These are phyloP conservation scores for Helarctos malayanus DNA, from an alignment of 2,797 vertebrate species.

Conservation along the genomic window DNA sequence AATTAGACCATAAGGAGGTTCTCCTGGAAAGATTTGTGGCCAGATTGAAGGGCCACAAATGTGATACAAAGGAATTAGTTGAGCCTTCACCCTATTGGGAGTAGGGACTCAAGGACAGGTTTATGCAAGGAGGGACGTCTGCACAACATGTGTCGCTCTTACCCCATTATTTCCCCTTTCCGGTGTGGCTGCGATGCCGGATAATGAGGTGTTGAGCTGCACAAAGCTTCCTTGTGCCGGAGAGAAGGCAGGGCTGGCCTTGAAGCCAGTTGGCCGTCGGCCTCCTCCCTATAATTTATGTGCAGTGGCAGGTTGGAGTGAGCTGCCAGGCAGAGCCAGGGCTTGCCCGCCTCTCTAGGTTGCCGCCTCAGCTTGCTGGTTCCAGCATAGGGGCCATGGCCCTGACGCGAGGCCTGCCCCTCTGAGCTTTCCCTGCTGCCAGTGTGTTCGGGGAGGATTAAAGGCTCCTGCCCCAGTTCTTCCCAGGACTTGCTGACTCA, in stretches of 20 bases:
- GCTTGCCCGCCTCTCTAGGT: conserved; percentile 62
- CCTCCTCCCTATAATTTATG: conserved; percentile 80
- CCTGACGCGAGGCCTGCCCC: conserved; percentile 2
- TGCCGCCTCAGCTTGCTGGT: conserved; percentile 64
- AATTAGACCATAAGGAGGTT: conserved; percentile 35
- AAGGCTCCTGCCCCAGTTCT: neutral
- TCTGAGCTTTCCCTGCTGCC: conserved; percentile 29
- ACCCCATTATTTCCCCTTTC: conserved; percentile 83
- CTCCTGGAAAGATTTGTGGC: conserved; percentile 47
- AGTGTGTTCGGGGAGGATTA: conserved; percentile 16
- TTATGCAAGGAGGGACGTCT: conserved; percentile 74
- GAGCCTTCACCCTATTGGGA: conserved; percentile 24
- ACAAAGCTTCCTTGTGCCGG: conserved; percentile 82
- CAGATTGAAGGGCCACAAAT: neutral
- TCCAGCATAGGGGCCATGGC: conserved; percentile 14
- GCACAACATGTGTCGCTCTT: neutral
- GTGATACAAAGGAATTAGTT: conserved; percentile 62
- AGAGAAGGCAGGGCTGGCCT: conserved; percentile 74
- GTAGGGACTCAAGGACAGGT: conserved; percentile 69
- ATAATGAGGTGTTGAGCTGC: conserved; percentile 78
- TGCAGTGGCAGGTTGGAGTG: conserved; percentile 68
- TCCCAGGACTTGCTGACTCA: conserved; percentile 41
- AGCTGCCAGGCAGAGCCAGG: conserved; percentile 70
- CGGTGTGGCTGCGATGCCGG: conserved; percentile 74
- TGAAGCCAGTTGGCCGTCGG: conserved; percentile 77